Base-by-base conservation (phyloP, 2,888 invertebrate species). In the Conops quadrifasciatus region DNA sequence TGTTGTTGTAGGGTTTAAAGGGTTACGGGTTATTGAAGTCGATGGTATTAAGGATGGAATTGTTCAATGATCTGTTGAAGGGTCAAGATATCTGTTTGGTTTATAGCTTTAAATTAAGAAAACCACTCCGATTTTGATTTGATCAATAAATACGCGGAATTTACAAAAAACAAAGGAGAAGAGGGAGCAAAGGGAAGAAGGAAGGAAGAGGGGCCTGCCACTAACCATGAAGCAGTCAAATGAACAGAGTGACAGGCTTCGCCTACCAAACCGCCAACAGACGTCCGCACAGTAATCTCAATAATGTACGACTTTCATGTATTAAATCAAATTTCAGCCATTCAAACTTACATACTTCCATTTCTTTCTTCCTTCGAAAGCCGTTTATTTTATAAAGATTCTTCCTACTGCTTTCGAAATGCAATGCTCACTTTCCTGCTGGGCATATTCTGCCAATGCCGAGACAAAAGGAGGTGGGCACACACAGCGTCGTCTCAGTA, bases 221-320 rank as follows among this genome's bases (percentile, higher is more conserved):
- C 72, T 67, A 60, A 70, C 70, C 67, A 49, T 66, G 19, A 43
- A 13, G 4, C 67, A 63, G 73, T 76, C 72, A 67, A 60, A 56
- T 73, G 69, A 77, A 73, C 74, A 77, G 77, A 77, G 77, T 75
- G 76, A 75, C 75, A 79, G 47, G 49, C 15, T n/a, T 45, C 58
- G 2, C 3, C 15, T 2, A 11, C 49, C 36, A 62, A 62, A 24
- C 19, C 28, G 28, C 26, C 51, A 24, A 21, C 13, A 19, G n/a
- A 21, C 24, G 30, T 43, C 16, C 66, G n/a, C 21, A 62, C 43
- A 51, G n/a, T n/a, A n/a, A n/a, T n/a, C n/a, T n/a, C n/a, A n/a
- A n/a, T n/a, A 13, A 45, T 45, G 11, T 45, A 45, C 45, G 15
- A 56, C 15, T 21, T 56, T 13, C 26, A 59, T 30, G 21, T n/a